phyloP scores from a whole-genome alignment of 2,113 vertebrate genomes.

The Centropristis striata region DNA sequence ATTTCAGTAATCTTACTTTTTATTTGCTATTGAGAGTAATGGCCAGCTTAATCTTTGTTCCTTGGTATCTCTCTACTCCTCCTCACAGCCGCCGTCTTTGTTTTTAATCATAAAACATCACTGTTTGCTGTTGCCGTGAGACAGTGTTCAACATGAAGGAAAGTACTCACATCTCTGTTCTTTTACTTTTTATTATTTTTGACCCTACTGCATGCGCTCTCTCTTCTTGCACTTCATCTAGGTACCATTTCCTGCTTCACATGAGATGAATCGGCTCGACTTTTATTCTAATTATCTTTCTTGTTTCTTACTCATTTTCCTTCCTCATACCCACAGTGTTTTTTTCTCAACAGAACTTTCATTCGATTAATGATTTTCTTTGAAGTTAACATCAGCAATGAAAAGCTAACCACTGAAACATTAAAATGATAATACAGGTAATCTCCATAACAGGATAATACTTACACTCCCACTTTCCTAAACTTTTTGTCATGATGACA shows the following conservation, averaged over 20 bases:
- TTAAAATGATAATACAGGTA: constrained; percentile 28
- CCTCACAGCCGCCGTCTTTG: not conserved
- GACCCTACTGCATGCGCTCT: not conserved
- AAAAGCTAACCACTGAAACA: constrained; percentile 24
- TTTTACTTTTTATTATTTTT: not conserved
- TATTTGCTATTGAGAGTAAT: not conserved
- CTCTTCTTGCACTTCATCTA: not conserved
- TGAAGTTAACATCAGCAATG: not conserved
- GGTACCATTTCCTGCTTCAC: not conserved
- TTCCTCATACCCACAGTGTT: not conserved
- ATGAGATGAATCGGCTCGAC: not conserved
- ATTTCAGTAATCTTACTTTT: no score
- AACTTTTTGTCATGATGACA: no score
- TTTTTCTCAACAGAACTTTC: not conserved
- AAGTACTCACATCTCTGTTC: not conserved
- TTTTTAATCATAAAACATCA: constrained; percentile 4
- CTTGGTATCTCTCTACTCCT: not conserved
- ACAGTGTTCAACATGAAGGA: not conserved
- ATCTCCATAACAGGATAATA: constrained; percentile 26
- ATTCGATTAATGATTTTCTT: no score
- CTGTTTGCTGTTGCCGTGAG: not conserved
- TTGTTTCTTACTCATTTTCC: not conserved
- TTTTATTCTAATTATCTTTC: not conserved
- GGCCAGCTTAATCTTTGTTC: not conserved
- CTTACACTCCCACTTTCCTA: not conserved